phyloP scores from a whole-genome alignment of 2,113 vertebrate genomes.

The Dromas ardeola region DNA sequence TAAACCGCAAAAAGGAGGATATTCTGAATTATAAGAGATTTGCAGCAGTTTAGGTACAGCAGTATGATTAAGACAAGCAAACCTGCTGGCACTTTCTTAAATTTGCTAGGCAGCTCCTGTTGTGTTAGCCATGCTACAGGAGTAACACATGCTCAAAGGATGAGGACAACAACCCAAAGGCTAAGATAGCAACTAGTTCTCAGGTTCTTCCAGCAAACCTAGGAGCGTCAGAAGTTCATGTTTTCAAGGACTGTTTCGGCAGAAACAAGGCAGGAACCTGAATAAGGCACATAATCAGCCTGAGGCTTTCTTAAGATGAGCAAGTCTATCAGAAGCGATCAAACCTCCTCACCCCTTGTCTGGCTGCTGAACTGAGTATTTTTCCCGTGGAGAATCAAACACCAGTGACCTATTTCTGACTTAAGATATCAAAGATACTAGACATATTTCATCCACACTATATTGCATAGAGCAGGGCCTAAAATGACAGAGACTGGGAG shows the following conservation, averaged over 20 bases:
- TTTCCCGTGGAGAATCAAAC: not conserved
- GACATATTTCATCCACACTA: not conserved
- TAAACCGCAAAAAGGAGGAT: constrained; percentile 8
- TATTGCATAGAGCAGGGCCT: not conserved
- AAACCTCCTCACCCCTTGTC: not conserved
- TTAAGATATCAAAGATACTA: not conserved
- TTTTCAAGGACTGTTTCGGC: not conserved
- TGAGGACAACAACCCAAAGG: not conserved
- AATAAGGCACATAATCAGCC: not conserved
- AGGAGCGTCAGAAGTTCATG: not conserved
- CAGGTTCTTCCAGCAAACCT: not conserved
- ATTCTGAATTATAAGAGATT: not conserved
- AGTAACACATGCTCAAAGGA: not conserved
- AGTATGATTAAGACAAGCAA: not conserved
- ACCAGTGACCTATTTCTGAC: not conserved
- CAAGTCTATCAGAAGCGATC: not conserved
- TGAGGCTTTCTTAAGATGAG: not conserved
- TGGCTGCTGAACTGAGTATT: not conserved
- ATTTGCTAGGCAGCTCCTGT: not conserved
- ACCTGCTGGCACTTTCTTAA: not conserved
- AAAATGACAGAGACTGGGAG: not conserved
- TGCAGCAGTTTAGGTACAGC: not conserved
- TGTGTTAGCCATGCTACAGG: not conserved
- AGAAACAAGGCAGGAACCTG: not conserved
- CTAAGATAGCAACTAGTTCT: not conserved